Conservation (phyloP, 2,113 vertebrate species). For the Lepisosteus osseus region DNA sequence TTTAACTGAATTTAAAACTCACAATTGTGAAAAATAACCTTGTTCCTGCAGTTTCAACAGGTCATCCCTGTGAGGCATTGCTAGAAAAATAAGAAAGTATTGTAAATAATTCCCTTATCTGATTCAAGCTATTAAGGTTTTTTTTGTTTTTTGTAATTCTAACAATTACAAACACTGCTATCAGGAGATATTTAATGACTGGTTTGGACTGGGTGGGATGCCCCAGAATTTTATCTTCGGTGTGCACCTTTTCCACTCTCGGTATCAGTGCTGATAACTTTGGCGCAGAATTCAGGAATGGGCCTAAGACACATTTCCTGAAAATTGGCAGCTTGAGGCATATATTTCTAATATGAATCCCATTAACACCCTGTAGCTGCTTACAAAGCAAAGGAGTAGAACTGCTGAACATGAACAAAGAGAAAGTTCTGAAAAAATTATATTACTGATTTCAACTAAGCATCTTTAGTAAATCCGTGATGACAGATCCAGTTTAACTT, state of each 20-base stretch:
- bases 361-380: constrained; percentile 27
- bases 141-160: no score
- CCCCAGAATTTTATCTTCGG: no score
- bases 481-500: constrained; percentile 1
- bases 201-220: no score
- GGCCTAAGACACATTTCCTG: constrained; percentile 17
- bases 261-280: constrained; percentile 10
- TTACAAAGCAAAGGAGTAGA: constrained; percentile 26
- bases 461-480: neutral
- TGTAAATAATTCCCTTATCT: neutral
- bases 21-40: no score
- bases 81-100: neutral
- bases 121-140: neutral
- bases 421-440: constrained; percentile 26
- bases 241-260: neutral
- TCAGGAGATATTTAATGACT: no score
- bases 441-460: constrained; percentile 12
- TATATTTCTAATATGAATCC: constrained; percentile 28
- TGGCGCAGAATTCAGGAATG: constrained; percentile 16
- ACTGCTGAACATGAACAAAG: constrained; percentile 31
- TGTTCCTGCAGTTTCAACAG: no score
- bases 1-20: no score
- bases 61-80: no score
- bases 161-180: no score
- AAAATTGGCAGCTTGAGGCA: constrained; percentile 28